phyloP scores from a whole-genome alignment of 2,797 vertebrate genomes.

The Podarcis siculus region DNA sequence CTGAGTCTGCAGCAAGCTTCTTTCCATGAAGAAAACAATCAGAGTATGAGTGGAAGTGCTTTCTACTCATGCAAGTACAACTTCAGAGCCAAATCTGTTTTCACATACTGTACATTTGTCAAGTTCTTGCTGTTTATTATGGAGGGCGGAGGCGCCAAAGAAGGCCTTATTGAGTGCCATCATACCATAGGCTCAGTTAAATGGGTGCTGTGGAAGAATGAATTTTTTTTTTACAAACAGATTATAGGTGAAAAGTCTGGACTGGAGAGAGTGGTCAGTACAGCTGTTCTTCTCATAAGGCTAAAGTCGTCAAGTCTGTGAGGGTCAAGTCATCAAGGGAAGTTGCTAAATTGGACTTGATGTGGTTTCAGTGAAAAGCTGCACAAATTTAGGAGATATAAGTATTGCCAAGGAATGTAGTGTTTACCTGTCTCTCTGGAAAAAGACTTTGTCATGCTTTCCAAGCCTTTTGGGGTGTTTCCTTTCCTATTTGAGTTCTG shows the following conservation, averaged over 20 bases:
- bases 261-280: not conserved
- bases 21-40: too few relatives aligned
- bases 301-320: not conserved
- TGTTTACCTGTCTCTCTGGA: not conserved
- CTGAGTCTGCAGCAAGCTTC: too few relatives aligned
- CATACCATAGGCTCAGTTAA: not conserved
- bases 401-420: not conserved
- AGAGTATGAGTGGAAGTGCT: too few relatives aligned
- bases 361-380: not conserved
- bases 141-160: too few relatives aligned
- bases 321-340: not conserved
- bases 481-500: not conserved
- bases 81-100: too few relatives aligned
- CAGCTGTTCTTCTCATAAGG: not conserved
- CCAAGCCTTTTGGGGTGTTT: conserved; percentile 46
- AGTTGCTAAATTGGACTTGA: not conserved
- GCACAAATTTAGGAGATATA: not conserved
- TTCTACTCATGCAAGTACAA: too few relatives aligned
- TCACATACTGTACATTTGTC: too few relatives aligned
- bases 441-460: not conserved
- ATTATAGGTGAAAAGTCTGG: not conserved
- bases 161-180: too few relatives aligned
- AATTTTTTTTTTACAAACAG: not conserved
- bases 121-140: too few relatives aligned
- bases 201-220: not conserved